These are phyloP conservation scores for Drosophila persimilis DNA, from an alignment of 1,140 invertebrate genomes.

Conservation along the genomic window DNA sequence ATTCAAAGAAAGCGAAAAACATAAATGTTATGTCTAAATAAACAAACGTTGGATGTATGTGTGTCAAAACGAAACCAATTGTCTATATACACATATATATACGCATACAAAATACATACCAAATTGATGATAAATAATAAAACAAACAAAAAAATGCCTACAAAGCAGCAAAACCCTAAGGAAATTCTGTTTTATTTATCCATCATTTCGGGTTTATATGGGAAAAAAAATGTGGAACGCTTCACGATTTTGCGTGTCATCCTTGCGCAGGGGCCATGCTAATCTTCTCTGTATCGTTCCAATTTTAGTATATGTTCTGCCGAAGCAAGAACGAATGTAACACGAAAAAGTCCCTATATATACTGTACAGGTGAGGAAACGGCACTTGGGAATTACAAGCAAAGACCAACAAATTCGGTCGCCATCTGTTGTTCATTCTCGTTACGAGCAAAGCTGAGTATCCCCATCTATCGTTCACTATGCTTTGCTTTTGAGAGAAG, in stretches of 20 bases:
- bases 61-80: constrained; percentile 50
- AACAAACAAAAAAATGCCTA: constrained; percentile 64
- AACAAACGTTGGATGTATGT: constrained; percentile 41
- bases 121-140: constrained; percentile 53
- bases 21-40: constrained; percentile 73
- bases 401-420: neutral
- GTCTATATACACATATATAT: constrained; percentile 48
- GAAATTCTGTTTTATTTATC: neutral
- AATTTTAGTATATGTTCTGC: constrained; percentile 91
- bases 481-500: too few relatives aligned
- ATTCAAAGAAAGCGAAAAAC: constrained; percentile 37
- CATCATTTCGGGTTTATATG: neutral
- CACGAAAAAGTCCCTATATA: constrained; percentile 18
- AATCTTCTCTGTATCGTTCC: constrained; percentile 97
- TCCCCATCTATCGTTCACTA: too few relatives aligned
- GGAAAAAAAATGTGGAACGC: constrained; percentile 90
- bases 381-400: constrained; percentile 44
- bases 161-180: constrained; percentile 45
- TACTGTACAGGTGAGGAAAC: neutral
- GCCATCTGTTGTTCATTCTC: constrained; percentile 20
- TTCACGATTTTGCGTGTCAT: constrained; percentile 96
- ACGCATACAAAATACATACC: constrained; percentile 54
- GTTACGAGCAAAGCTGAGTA: neutral
- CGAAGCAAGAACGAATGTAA: constrained; percentile 86
- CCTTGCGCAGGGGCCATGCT: constrained; percentile 96